These are phyloP conservation scores for Hippopotamus amphibius DNA, from an alignment of 2,113 vertebrate genomes.

Conservation along the genomic window DNA sequence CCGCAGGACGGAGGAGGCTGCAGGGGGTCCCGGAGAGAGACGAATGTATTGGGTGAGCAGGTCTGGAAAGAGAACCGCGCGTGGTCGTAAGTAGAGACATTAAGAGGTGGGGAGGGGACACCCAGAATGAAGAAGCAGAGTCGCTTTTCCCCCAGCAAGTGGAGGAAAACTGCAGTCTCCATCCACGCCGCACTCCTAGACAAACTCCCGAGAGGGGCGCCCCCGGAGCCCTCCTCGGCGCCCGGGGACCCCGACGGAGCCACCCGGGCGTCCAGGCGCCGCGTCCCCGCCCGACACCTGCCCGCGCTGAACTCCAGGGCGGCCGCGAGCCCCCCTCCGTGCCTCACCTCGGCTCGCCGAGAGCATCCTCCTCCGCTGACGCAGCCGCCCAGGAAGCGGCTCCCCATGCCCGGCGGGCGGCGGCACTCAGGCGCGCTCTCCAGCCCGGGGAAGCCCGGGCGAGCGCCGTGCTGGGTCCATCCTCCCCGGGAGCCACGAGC, in stretches of 20 bases:
- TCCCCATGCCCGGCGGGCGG: slow-evolving; percentile 74
- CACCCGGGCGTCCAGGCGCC: background rate
- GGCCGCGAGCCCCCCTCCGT: background rate
- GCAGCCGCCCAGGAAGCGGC: slow-evolving; percentile 70
- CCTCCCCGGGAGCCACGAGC: slow-evolving; percentile 69
- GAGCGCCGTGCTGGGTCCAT: slow-evolving; percentile 60
- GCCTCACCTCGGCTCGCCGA: slow-evolving; percentile 72
- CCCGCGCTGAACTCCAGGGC: background rate
- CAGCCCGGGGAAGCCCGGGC: slow-evolving; percentile 78
- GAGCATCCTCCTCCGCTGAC: slow-evolving; percentile 70
- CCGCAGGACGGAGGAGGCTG: background rate
- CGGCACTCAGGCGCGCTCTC: slow-evolving; percentile 75
- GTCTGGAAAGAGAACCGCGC: background rate
- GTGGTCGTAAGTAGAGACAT: background rate
- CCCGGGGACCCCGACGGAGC: background rate
- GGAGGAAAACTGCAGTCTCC: slow-evolving; percentile 52
- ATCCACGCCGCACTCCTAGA: background rate
- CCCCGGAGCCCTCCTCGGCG: background rate
- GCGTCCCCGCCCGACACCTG: background rate
- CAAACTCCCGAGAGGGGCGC: slow-evolving; percentile 54
- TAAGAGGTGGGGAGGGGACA: background rate
- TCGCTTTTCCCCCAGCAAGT: background rate
- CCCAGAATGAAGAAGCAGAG: background rate
- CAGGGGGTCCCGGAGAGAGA: background rate
- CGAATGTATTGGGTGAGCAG: background rate